These are phyloP conservation scores for Myiotriccus ornatus DNA, from an alignment of 2,797 vertebrate species.

Conservation along the genomic window DNA sequence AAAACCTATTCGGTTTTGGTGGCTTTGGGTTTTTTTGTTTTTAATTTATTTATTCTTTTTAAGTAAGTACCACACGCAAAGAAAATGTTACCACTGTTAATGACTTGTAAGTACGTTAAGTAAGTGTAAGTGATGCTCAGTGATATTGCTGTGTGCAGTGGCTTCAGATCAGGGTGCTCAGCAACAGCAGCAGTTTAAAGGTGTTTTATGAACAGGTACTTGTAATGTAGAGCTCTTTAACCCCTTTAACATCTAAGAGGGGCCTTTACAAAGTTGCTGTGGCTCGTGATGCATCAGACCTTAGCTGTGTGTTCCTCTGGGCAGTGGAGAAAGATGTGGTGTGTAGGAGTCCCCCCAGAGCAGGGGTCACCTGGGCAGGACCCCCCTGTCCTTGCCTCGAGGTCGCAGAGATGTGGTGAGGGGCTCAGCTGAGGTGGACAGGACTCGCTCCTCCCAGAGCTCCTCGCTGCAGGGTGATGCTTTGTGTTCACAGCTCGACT, in stretches of 20 bases:
- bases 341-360: not conserved
- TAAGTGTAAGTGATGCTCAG: not conserved
- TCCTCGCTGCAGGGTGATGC: not conserved
- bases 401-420: not conserved
- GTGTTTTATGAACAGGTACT: fast-evolving
- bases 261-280: not conserved
- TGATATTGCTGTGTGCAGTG: not conserved
- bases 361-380: not conserved
- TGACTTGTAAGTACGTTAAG: not conserved
- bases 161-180: not conserved
- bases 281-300: fast-evolving
- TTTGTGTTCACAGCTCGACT: not conserved
- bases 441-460: not conserved
- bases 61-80: not conserved
- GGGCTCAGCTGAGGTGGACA: not conserved
- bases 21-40: not conserved
- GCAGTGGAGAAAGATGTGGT: not conserved
- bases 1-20: not conserved
- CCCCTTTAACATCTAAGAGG: no score
- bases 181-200: not conserved
- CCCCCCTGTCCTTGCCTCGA: fast-evolving
- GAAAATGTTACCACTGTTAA: not conserved
- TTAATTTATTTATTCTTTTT: not conserved
- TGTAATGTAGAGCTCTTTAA: fast-evolving
- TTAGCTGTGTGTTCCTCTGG: not conserved